Evolutionary conservation across 2,888 invertebrate genomes (phyloP), one percentile per base, ranked within the genome.

Genomic region (Polymixis flavicincta): DNA sequence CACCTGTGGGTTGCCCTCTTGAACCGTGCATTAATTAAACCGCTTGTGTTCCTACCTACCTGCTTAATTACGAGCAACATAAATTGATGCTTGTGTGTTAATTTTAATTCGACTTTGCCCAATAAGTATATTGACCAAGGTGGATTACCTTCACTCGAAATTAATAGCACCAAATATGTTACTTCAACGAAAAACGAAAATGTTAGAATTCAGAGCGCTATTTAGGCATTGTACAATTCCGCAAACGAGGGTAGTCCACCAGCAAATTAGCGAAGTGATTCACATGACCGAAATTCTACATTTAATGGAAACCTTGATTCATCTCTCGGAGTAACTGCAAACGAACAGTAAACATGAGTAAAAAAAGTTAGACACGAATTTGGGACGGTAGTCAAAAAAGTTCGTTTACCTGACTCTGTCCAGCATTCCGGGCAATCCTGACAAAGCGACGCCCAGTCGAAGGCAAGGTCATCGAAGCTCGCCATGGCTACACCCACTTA

Each of bases 391-490:
- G 52, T 55, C 61, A 64, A 67, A 82, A 77, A 71, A 89, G 91
- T 87, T 92, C 90, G 90, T 96, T 97, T 90, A 97, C 97, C 97
- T 95, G 97, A 95, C 50, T 94, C 89, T 52, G 97, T 97, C 97
- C 97, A 97, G 92, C 97, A 97, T 87, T 97, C 97, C 42, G 97
- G 95, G 84, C 97, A 97, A 84, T 97, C 97, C 93, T 97, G 97
- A 91, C 97, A 97, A 74, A 97, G 96, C 92, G 97, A 94, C 86
- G 96, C 96, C 97, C 97, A 97, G 92, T 97, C 97, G 92, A 96
- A 96, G 90, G 97, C 95, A 88, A 97, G 96, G 91, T 97, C 97
- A 89, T 97, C 95, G 92, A 97, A 97, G 92, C 97, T 97, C 89
- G 97, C 97, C 97, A 97, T 97, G 85, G 87, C 88, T 90, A 89